Base-by-base conservation (phyloP, 2,888 invertebrate species). In the Pilophorus perplexus region DNA sequence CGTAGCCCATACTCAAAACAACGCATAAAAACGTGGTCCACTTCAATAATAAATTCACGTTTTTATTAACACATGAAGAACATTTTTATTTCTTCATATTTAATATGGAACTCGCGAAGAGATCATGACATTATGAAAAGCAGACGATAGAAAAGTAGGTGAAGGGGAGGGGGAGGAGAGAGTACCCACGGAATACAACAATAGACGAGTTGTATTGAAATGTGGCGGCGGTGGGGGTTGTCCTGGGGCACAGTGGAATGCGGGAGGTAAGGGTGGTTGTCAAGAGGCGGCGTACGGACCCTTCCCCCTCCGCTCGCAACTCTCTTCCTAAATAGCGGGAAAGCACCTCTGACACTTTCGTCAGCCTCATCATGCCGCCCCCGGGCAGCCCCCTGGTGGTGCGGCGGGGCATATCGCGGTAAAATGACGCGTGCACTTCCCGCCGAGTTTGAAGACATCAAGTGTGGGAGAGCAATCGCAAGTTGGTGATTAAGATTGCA, bases 401-500 rank as follows among this genome's bases (percentile, higher is more conserved):
- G 42, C 3, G 8, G 4, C n/a, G 48, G 20, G 50, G 50, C 50
- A 23, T 20, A 16, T 8, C 27, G 23, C 27, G 50, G 23, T 23
- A 50, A 27, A 50, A 27, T 23, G 50, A 23, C 50, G 50, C 50
- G 14, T 27, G 50, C 50, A 50, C 50, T 50, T 50, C 50, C 50
- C n/a, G 50, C n/a, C 50, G 50, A 50, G 23, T 50, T 50, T 23
- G 50, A 50, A 25, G 50, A 44, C 44, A 10, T 16, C 37, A 16
- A 37, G 55, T 37, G 55, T 55, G 57, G 42, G 57, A 57, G 38
- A 57, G 57, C 57, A 42, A 42, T 57, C 57, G 22, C 57, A 38
- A 42, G 57, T 44, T 44, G 10, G 44, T 42, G 57, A 57, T 57
- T 57, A 42, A 57, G 57, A 57, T 57, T 57, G 57, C 57, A 57